A percentile compares a stretch with the other conserved stretches of the same genome.
These are phyloP conservation scores for Caenorhabditis doughertyi DNA, from an alignment of 2,888 invertebrate species.

Conservation along the genomic window DNA sequence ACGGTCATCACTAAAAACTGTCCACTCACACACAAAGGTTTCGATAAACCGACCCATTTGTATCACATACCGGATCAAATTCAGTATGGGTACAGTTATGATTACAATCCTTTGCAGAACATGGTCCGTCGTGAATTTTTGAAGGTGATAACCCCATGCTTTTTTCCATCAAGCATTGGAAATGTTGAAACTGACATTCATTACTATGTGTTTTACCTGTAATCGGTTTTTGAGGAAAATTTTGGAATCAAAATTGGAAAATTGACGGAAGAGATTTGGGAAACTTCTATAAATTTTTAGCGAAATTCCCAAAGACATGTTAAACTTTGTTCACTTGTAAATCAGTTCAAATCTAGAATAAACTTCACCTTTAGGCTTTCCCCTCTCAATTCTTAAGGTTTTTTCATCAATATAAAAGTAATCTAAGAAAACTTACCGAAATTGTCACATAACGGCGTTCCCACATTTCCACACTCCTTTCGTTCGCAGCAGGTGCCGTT, in stretches of 20 bases:
- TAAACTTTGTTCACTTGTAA: too few species aligned
- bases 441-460: slow-evolving; percentile 77
- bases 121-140: slow-evolving; percentile 61
- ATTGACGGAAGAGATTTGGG: too few species aligned
- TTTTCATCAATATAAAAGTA: too few species aligned
- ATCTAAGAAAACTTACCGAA: slow-evolving; percentile 72
- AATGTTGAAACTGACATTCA: slow-evolving; percentile 62
- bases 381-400: background rate
- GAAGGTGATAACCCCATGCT: slow-evolving; percentile 31
- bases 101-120: slow-evolving; percentile 54
- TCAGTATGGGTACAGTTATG: slow-evolving; percentile 65
- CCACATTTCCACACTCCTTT: slow-evolving; percentile 67
- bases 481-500: slow-evolving; percentile 78
- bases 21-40: slow-evolving; percentile 74
- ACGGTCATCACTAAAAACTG: background rate
- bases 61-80: slow-evolving; percentile 76
- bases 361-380: too few species aligned
- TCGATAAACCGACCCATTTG: slow-evolving; percentile 69
- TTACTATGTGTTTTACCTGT: slow-evolving; percentile 69
- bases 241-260: too few species aligned
- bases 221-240: background rate
- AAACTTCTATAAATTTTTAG: too few species aligned
- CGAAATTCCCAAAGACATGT: too few species aligned
- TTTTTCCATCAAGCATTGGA: slow-evolving; percentile 59
- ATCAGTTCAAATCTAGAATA: too few species aligned